Evolutionary conservation across 2,113 vertebrate species (phyloP), one percentile per base, ranked within the genome.

Genomic region (Gorilla gorilla): DNA sequence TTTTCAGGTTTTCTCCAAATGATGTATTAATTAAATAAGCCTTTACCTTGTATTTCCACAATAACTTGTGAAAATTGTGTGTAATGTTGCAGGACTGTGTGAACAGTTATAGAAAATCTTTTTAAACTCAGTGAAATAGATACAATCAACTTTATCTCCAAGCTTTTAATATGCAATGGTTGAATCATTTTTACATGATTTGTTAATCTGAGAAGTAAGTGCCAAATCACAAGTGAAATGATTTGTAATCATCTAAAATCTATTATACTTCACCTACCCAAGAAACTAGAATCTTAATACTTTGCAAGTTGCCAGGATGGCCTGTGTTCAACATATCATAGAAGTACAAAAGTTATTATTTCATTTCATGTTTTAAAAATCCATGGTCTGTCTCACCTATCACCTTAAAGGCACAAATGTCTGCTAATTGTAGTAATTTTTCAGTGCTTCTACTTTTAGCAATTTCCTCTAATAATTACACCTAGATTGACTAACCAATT

Each of bases 181-280:
- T 23, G n/a, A 84, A 76, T 89, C 27, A 61, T 91, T 93, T 96
- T 86, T 76, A 78, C 10, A 94, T 92, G 48, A 73, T 81, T 73
- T 80, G 23, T 89, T 20, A 92, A 81, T 95, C 73, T 85, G 92
- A 76, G 50, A 94, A 86, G 68, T 38, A 94, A 86, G 70, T 43
- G 17, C 61, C 83, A 96, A 89, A 57, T 81, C 32, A 81, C 59
- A 68, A 76, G 50, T 92, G 57, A 89, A 72, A 43, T 52, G 2
- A 87, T 25, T 86, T 95, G 20, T 45, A 89, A 57, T 89, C 64
- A 85, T 32, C 43, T 43, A 82, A 93, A 94, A 86, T 55, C 13
- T 91, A 25, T 48, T 90, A 35, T n/a, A 38, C 0, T 32, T 64
- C 43, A 82, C 40, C 25, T 93, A 8, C 48, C 17, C 27, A 25